phyloP scores from a whole-genome alignment of 2,888 invertebrate species.

The Tromatobia lineatoria region DNA sequence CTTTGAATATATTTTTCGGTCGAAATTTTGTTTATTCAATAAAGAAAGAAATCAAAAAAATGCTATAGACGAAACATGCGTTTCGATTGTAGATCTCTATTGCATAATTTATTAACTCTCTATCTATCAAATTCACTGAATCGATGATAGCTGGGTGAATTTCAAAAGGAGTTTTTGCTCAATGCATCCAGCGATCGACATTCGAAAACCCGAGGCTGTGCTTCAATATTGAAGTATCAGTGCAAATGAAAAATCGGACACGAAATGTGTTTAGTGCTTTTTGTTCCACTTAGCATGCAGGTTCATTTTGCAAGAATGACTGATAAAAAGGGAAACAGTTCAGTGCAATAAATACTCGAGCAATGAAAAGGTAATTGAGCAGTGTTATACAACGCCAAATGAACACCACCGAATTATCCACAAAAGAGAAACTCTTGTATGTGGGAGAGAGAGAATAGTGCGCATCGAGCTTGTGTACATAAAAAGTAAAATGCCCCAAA shows the following conservation, averaged over 20 bases:
- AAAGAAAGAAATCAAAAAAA: too few species aligned
- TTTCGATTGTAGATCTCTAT: too few species aligned
- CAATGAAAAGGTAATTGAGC: constrained; percentile 70
- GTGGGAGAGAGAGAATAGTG: constrained; percentile 31
- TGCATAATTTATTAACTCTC: background rate
- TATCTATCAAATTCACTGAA: constrained; percentile 13
- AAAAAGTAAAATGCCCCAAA: constrained; percentile 64
- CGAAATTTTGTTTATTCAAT: too few species aligned
- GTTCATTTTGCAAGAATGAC: background rate
- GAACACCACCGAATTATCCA: constrained; percentile 41
- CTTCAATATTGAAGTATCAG: too few species aligned
- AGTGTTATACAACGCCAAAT: constrained; percentile 55
- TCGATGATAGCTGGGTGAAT: background rate
- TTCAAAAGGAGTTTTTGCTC: constrained; percentile 13
- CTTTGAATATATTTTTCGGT: too few species aligned
- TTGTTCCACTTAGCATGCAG: background rate
- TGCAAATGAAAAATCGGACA: background rate
- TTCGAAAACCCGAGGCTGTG: background rate
- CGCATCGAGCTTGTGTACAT: constrained; percentile 45
- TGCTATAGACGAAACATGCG: too few species aligned
- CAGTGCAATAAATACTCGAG: constrained; percentile 58
- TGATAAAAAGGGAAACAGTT: background rate
- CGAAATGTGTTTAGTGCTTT: constrained; percentile 53
- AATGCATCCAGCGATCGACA: background rate
- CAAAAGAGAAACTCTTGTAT: constrained; percentile 26